phyloP scores from a whole-genome alignment of 2,888 invertebrate genomes.

The Sinotaia quadrata region DNA sequence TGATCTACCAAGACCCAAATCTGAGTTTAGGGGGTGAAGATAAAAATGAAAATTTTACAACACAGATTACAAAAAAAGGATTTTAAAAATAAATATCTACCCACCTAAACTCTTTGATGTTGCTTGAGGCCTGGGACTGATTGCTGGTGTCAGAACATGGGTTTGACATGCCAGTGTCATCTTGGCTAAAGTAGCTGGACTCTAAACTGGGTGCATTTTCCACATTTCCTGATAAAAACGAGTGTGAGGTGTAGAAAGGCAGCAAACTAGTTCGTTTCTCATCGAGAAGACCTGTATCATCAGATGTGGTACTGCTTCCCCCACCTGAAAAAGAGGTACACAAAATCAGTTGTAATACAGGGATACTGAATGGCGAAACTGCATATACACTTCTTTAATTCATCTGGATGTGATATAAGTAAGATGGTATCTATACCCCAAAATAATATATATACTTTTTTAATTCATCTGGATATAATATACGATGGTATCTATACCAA shows the following conservation, averaged over 20 bases:
- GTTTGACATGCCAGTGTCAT: constrained; percentile 20
- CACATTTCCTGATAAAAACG: background rate
- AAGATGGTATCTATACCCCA: too few relatives aligned
- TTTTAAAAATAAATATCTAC: background rate
- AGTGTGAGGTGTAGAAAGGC: constrained; percentile 2
- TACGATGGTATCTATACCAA: too few relatives aligned
- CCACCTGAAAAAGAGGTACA: background rate
- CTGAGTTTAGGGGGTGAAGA: too few relatives aligned
- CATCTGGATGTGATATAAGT: too few relatives aligned
- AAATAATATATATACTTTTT: too few relatives aligned
- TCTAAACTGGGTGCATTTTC: constrained; percentile 25
- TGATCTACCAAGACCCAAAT: too few relatives aligned
- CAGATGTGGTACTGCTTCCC: constrained; percentile 8
- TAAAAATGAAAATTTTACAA: too few relatives aligned
- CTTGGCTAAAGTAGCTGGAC: constrained; percentile 36
- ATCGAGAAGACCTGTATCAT: constrained; percentile 20
- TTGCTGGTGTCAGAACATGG: constrained; percentile 20
- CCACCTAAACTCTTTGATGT: constrained; percentile 1
- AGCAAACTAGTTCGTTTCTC: constrained; percentile 24
- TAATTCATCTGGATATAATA: too few relatives aligned
- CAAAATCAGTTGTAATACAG: too few relatives aligned
- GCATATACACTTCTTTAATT: too few relatives aligned
- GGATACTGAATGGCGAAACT: too few relatives aligned
- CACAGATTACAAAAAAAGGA: background rate
- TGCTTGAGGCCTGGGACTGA: constrained; percentile 11